Evolutionary conservation across 2,888 invertebrate genomes (phyloP), one percentile per base, ranked within the genome.

Genomic region (Diplolepis rosae): DNA sequence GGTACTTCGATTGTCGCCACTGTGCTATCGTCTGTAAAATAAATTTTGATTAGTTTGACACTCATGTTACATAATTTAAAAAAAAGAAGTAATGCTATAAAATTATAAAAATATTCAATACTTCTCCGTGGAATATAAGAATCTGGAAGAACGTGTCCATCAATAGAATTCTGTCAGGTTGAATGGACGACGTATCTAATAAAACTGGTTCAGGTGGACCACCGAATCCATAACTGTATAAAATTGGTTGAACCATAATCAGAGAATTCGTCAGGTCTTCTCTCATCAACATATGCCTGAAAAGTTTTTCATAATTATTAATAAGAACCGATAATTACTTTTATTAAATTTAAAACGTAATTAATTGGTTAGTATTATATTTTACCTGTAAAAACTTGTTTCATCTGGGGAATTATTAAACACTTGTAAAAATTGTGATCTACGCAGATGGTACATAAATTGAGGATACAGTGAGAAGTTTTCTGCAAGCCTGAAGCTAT

Each of bases 141-240:
- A 99, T 98, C 90, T 99, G 99, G 93, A 99, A 99, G 92, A 99
- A 99, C 0, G 99, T 99, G 90, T 99, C 99, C 98, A 99, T 98
- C 68, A 99, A 92, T 52, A 99, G 92, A 84, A 99, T 99, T 73
- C 98, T 92, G 89, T 99, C 99, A 0, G 98, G 95, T 89, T 98
- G 97, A 85, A 99, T 99, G 75, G 98, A 98, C 66, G 98, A 97
- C 2, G 99, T 98, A 89, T 99, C 99, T 42, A 99, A 91, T 24
- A 99, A 91, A 4, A 99, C 99, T 0, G 99, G 98, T 90, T 98
- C 98, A 0, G 98, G 98, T 0, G 98, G 97, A 0, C 98, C 98
- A 84, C 95, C 97, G 90, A 99, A 99, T 79, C 98, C 97, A 90
- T 99, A 99, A 83, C 99, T 97, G 90, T 98, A 98, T 84, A 99